phyloP scores from a whole-genome alignment of 1,140 invertebrate species.

The Lamellibrachia luymesi region DNA sequence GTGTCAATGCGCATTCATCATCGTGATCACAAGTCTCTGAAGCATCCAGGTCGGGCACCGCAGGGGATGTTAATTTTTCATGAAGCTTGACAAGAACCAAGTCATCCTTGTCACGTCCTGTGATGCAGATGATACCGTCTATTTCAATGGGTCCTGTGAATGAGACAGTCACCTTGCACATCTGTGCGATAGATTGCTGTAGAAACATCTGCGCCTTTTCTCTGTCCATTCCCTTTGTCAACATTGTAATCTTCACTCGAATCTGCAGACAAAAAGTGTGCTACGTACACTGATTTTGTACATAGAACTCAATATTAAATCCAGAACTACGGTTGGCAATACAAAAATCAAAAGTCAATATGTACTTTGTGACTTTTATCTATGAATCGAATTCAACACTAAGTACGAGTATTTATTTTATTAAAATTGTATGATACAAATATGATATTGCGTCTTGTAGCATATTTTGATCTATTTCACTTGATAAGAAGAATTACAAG shows the following conservation, averaged over 20 bases:
- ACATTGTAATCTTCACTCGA: neutral
- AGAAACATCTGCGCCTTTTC: neutral
- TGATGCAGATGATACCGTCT: neutral
- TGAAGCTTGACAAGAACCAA: neutral
- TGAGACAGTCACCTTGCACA: neutral
- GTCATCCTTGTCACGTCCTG: neutral
- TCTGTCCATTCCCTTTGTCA: neutral
- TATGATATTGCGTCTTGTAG: too few relatives aligned
- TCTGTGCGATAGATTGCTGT: neutral
- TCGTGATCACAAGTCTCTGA: neutral
- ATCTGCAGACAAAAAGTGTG: neutral
- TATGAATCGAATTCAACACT: too few relatives aligned
- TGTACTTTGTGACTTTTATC: too few relatives aligned
- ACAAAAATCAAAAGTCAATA: too few relatives aligned
- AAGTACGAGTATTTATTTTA: too few relatives aligned
- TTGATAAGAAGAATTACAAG: too few relatives aligned
- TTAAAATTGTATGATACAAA: too few relatives aligned
- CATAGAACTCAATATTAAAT: too few relatives aligned
- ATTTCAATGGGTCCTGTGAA: neutral
- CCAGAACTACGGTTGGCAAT: too few relatives aligned
- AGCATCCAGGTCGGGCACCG: neutral
- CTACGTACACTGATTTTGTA: neutral
- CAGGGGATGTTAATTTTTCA: neutral
- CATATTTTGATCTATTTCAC: too few relatives aligned
- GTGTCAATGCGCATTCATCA: neutral